These are phyloP conservation scores for Mormyrus hasselquistii DNA, from an alignment of 2,797 vertebrate species.

Conservation along the genomic window DNA sequence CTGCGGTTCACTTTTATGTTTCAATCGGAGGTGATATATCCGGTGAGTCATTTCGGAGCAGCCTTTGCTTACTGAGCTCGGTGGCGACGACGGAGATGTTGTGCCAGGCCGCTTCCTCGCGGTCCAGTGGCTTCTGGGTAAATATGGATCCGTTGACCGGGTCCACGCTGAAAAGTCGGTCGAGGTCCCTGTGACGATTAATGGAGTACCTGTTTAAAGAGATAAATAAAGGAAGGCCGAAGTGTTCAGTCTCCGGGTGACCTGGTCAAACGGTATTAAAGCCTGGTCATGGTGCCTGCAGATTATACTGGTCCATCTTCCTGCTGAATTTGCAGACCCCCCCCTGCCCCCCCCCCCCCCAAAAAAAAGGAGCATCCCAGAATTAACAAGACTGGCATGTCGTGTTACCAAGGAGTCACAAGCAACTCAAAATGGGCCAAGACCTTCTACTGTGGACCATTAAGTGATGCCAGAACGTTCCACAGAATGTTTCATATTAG, in stretches of 20 bases:
- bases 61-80: conserved; percentile 92
- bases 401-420: background rate
- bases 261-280: background rate
- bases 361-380: background rate
- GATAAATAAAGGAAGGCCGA: background rate
- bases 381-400: background rate
- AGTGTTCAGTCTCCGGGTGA: background rate
- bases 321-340: background rate
- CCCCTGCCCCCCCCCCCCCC: too few species aligned
- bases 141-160: conserved; percentile 86
- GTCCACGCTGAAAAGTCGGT: conserved; percentile 83
- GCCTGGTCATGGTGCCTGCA: background rate
- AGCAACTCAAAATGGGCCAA: background rate
- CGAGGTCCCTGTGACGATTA: conserved; percentile 87
- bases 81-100: conserved; percentile 90
- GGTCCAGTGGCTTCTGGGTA: conserved; percentile 78
- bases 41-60: background rate
- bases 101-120: conserved; percentile 83
- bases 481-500: background rate
- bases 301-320: background rate
- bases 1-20: background rate
- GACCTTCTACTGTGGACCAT: background rate
- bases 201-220: conserved; percentile 77
- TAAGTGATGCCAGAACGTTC: background rate
- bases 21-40: background rate